Conservation (phyloP, 2,888 invertebrate genomes). For the Seladonia tumulorum region DNA sequence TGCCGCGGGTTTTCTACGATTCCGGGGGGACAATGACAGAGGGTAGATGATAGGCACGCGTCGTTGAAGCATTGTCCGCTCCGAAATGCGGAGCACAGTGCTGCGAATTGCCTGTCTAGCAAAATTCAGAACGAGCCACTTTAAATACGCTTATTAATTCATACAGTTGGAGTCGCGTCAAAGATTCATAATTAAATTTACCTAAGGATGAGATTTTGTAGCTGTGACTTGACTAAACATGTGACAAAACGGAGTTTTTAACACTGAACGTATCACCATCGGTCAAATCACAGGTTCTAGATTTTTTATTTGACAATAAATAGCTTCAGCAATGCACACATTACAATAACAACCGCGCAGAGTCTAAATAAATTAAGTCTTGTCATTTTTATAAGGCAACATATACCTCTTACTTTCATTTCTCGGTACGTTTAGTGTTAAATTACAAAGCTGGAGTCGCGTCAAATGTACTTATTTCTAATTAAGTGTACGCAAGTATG, state of each 20-base stretch:
- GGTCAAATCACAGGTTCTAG: no score
- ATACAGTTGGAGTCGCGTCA: not conserved
- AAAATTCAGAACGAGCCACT: not conserved
- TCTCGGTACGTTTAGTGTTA: no score
- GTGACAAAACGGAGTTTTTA: not conserved
- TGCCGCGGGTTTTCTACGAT: not conserved
- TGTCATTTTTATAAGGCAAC: no score
- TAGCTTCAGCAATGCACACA: no score
- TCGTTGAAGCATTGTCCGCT: slow-evolving; percentile 63
- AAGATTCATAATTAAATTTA: not conserved
- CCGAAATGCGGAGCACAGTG: slow-evolving; percentile 21
- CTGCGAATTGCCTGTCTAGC: not conserved
- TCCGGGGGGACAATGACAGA: slow-evolving; percentile 9
- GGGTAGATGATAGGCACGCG: slow-evolving; percentile 55
- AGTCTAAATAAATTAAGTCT: no score
- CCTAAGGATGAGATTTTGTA: not conserved
- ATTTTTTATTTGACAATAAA: no score
- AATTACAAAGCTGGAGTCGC: no score
- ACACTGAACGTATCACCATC: no score
- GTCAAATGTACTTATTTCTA: no score
- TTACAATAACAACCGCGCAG: no score
- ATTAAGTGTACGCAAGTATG: no score
- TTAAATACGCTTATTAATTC: not conserved
- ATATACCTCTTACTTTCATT: no score
- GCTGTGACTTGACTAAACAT: not conserved